These are phyloP conservation scores for Fistularia commersonii DNA, from an alignment of 2,797 vertebrate species.

Conservation along the genomic window DNA sequence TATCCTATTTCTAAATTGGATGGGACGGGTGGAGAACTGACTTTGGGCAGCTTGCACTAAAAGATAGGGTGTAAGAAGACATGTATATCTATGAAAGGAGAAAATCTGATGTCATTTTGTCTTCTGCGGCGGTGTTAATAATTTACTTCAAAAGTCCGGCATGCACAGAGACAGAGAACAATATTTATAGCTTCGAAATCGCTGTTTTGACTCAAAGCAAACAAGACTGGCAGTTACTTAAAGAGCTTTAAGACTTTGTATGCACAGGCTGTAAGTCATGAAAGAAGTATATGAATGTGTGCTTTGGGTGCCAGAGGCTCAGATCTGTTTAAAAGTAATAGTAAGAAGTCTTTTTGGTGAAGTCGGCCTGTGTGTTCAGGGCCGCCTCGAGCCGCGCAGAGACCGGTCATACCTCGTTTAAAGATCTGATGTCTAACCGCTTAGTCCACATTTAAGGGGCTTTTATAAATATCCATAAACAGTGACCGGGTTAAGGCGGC, in stretches of 20 bases:
- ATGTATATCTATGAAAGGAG: conserved; percentile 2
- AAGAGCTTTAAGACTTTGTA: not conserved
- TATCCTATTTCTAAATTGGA: no score
- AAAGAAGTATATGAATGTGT: conserved; percentile 1
- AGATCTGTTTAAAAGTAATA: conserved; percentile 11
- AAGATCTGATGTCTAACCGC: no score
- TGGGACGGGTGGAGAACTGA: not conserved
- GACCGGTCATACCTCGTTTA: no score
- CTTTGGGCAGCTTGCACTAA: conserved; percentile 9
- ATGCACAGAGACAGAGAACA: not conserved
- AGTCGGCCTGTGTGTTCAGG: conserved; percentile 15
- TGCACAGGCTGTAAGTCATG: conserved; percentile 1
- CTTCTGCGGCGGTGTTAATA: conserved; percentile 3
- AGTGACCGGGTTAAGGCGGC: conserved; percentile 20
- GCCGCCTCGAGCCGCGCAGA: no score
- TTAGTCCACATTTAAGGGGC: conserved; percentile 18
- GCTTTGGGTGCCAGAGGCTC: conserved; percentile 7
- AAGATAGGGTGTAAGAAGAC: conserved; percentile 9
- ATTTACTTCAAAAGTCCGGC: conserved; percentile 11
- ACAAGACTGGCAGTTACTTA: not conserved
- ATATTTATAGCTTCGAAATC: conserved; percentile 11
- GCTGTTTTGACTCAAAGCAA: conserved; percentile 5
- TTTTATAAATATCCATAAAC: conserved; percentile 43
- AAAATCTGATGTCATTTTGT: conserved; percentile 16
- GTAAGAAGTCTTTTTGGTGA: conserved; percentile 17